Evolutionary conservation across 2,797 vertebrate genomes (phyloP), one percentile per base, ranked within the genome.

Genomic region (Hipposideros larvatus): DNA sequence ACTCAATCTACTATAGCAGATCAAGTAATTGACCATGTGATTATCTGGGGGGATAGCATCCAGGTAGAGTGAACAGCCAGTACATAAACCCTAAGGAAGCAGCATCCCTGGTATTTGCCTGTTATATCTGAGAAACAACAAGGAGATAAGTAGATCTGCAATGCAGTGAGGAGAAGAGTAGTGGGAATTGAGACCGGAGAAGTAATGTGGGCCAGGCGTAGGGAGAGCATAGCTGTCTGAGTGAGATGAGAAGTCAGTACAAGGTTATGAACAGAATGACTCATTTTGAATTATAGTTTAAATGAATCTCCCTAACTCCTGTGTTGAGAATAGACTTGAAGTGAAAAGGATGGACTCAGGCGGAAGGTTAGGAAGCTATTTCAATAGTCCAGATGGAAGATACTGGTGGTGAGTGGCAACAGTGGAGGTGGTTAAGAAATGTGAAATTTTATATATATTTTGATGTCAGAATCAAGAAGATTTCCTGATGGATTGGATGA

Each of bases 401-500:
- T 11, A 85, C 1, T 70, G 15, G 34, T 86, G 46, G 7, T 79
- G 11, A 61, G 4, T 73, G 79, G 89, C 55, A 65, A 70, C 65
- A 59, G 34, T 61, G 37, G 31, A 77, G 46, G 26, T 31, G 24
- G 26, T 71, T 71, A 6, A 95, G 86, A 43, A 71, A 77, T 14
- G 57, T 90, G 78, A 87, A 24, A 51, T 66, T 78, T 71, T 83
- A 4, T 79, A 9, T 59, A 43, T 59, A 51, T 87, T 68, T 85
- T 75, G 6, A 70, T 71, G 46, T 84, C 48, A 78, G 70, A 24
- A 84, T 11, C 13, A 37, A 83, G 28, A 75, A 7, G 28, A 59
- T 91, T 91, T 90, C 55, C 65, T 78, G 55, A 73, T 77, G 83
- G 18, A 66, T 59, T 73, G 31, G 48, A 87, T 46, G 43, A 95